Evolutionary conservation across 2,113 vertebrate genomes (phyloP).

Genomic region (Pelecanoides urinatrix): DNA sequence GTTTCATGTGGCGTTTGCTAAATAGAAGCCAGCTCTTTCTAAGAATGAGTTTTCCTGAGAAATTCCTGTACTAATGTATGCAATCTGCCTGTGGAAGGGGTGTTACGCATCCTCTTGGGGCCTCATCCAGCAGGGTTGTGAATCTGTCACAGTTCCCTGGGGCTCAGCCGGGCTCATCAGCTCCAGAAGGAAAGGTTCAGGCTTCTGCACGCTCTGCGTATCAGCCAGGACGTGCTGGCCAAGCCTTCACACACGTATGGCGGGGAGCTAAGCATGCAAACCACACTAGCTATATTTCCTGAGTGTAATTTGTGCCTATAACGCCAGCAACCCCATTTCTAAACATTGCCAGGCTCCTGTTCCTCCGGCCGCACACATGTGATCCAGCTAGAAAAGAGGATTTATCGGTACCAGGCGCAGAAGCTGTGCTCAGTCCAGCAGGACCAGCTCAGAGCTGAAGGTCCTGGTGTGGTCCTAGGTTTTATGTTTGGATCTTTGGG

Average conservation of each 20-base stretch:
- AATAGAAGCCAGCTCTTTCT: slow-evolving; percentile 1
- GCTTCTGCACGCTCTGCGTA: rapidly evolving
- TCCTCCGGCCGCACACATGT: neutral
- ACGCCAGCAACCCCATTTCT: neutral
- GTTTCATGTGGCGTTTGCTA: neutral
- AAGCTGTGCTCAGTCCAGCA: neutral
- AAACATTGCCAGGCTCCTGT: neutral
- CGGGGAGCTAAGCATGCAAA: neutral
- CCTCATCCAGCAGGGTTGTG: neutral
- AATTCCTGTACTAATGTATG: slow-evolving; percentile 6
- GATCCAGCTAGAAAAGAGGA: neutral
- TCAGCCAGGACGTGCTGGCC: neutral
- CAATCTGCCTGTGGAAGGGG: neutral
- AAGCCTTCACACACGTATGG: neutral
- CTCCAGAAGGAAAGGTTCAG: neutral
- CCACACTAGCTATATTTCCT: neutral
- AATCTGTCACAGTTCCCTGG: neutral
- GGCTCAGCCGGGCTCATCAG: neutral
- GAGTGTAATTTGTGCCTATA: neutral
- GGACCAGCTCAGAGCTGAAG: neutral
- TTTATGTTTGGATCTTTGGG: neutral
- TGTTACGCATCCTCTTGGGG: neutral
- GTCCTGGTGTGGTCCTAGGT: neutral
- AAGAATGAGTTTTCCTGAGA: neutral
- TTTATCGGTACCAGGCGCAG: neutral